These are phyloP conservation scores for Helobdella robusta DNA, from an alignment of 2,888 invertebrate genomes.

Conservation along the genomic window DNA sequence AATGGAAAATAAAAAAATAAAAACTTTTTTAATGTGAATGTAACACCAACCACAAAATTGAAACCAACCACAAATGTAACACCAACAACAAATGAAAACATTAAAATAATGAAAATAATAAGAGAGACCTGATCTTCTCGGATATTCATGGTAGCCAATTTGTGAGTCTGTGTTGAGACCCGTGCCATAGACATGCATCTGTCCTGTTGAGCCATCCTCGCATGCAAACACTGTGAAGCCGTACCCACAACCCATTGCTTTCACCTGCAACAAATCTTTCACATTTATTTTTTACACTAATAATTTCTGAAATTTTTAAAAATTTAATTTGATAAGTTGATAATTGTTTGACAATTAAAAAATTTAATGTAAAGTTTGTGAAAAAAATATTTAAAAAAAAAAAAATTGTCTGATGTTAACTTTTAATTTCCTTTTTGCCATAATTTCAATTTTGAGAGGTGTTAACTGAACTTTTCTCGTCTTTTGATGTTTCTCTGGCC, in stretches of 20 bases:
- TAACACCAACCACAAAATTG: background rate
- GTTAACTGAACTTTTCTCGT: slow-evolving; percentile 26
- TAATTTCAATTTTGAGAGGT: slow-evolving; percentile 37
- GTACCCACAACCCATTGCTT: slow-evolving; percentile 66
- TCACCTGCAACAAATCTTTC: slow-evolving; percentile 40
- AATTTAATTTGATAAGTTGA: background rate
- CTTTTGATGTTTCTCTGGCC: slow-evolving; percentile 37
- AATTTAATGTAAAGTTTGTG: background rate
- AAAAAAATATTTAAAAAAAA: too few relatives aligned
- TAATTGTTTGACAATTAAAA: background rate
- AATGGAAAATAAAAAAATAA: too few relatives aligned
- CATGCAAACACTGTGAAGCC: slow-evolving; percentile 65
- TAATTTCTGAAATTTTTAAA: too few relatives aligned
- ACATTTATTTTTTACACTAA: too few relatives aligned
- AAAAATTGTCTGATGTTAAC: slow-evolving; percentile 31
- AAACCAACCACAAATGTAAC: background rate
- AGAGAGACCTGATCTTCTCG: slow-evolving; percentile 39
- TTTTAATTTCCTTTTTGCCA: slow-evolving; percentile 39
- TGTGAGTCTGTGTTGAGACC: slow-evolving; percentile 89
- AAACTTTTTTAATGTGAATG: too few relatives aligned
- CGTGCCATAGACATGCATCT: slow-evolving; percentile 69
- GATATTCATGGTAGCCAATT: slow-evolving; percentile 61
- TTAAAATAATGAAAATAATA: background rate
- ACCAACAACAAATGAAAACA: slow-evolving; percentile 5
- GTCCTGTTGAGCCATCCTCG: slow-evolving; percentile 32